These are phyloP conservation scores for Schizotus pectinicornis DNA, from an alignment of 2,888 invertebrate genomes.

Conservation along the genomic window DNA sequence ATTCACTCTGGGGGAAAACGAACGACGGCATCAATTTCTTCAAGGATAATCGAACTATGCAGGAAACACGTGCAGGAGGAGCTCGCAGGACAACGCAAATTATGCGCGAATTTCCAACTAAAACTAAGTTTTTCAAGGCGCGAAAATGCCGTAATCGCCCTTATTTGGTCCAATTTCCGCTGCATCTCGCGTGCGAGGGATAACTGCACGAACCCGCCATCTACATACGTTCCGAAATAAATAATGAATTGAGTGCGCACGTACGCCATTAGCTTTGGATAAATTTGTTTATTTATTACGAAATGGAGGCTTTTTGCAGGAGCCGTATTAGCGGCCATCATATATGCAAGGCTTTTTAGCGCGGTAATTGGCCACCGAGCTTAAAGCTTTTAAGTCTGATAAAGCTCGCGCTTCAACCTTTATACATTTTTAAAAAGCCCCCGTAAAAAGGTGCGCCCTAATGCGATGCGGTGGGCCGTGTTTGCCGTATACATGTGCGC, in stretches of 20 bases:
- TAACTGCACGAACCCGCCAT: background rate
- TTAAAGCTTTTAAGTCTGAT: conserved; percentile 60
- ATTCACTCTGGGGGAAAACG: conserved; percentile 43
- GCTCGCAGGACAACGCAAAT: too few species aligned
- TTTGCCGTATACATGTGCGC: conserved; percentile 23
- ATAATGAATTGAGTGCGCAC: conserved; percentile 11
- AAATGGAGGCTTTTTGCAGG: conserved; percentile 29
- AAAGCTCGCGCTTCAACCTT: conserved; percentile 57
- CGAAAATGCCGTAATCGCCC: too few species aligned
- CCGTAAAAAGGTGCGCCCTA: conserved; percentile 44
- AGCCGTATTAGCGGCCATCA: conserved; percentile 44
- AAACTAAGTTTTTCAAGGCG: too few species aligned
- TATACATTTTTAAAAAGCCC: conserved; percentile 58
- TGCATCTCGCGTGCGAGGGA: background rate
- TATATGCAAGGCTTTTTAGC: conserved; percentile 59
- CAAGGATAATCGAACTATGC: conserved; percentile 33
- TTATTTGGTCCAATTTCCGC: too few species aligned
- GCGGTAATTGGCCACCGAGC: conserved; percentile 60
- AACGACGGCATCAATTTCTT: conserved; percentile 43
- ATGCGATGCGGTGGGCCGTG: conserved; percentile 30
- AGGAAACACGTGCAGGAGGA: too few species aligned
- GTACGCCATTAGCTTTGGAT: conserved; percentile 23
- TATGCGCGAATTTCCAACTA: too few species aligned
- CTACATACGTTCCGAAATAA: background rate
- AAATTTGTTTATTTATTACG: conserved; percentile 29